Percentiles rank a stretch among this genome's conserved stretches.
phyloP scores from a whole-genome alignment of 2,797 vertebrate genomes.

The Columba guinea region DNA sequence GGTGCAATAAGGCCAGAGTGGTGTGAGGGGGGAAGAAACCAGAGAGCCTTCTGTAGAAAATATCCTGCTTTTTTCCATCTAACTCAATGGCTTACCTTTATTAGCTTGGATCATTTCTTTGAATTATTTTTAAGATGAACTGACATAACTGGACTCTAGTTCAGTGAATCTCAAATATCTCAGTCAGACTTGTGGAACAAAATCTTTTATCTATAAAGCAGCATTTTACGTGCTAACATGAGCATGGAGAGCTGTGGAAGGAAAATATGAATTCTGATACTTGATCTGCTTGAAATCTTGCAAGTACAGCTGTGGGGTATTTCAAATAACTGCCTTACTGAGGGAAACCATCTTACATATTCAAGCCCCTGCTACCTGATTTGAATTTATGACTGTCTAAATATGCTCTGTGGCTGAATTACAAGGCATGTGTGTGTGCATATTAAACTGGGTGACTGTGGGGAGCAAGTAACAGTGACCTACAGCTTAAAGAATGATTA shows the following conservation, averaged over 20 bases:
- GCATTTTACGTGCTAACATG: background rate
- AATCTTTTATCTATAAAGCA: background rate
- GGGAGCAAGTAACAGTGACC: background rate
- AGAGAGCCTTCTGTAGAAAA: background rate
- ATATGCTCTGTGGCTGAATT: background rate
- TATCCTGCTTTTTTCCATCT: background rate
- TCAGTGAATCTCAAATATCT: background rate
- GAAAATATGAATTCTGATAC: conserved; percentile 19
- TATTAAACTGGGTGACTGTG: background rate
- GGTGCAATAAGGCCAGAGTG: background rate
- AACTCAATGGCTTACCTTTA: background rate
- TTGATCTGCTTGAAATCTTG: background rate
- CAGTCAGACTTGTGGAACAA: background rate
- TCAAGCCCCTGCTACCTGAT: background rate
- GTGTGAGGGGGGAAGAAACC: background rate
- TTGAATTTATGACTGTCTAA: conserved; percentile 29
- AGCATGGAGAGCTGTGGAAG: background rate
- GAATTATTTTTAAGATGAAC: background rate
- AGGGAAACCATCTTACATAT: background rate
- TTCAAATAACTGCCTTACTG: background rate
- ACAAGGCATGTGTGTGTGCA: background rate
- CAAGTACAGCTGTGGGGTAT: background rate
- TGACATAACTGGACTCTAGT: background rate
- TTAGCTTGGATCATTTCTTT: background rate
- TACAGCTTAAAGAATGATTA: background rate